These are phyloP conservation scores for Plutella xylostella DNA, from an alignment of 2,888 invertebrate genomes.

Conservation along the genomic window DNA sequence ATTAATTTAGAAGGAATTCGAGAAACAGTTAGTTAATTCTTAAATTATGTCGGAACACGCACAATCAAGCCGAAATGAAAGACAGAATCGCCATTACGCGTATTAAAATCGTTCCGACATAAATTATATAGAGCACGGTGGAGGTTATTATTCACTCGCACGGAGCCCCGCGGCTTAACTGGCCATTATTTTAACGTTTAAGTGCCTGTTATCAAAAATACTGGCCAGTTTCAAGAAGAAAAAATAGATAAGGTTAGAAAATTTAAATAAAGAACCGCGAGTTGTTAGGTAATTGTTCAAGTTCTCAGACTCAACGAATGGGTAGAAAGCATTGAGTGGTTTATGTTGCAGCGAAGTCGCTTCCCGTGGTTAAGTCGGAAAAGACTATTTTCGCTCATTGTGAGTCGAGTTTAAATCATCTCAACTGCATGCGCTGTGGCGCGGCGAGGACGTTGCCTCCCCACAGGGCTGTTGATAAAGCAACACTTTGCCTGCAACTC, in stretches of 20 bases:
- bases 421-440: constrained; percentile 48
- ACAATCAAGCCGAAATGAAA: constrained; percentile 20
- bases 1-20: too few species aligned
- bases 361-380: constrained; percentile 37
- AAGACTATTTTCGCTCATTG: constrained; percentile 52
- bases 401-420: constrained; percentile 51
- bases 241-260: not conserved
- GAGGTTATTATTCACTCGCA: constrained; percentile 30
- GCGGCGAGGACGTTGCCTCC: constrained; percentile 48
- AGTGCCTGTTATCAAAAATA: constrained; percentile 26
- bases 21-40: constrained; percentile 14
- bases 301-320: not conserved
- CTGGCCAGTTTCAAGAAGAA: not conserved
- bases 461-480: not conserved
- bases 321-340: not conserved
- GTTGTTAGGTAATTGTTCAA: not conserved
- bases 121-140: constrained; percentile 26
- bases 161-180: constrained; percentile 29
- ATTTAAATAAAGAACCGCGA: not conserved
- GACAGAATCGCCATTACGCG: constrained; percentile 25
- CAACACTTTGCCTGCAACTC: too few species aligned
- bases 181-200: constrained; percentile 34
- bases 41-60: constrained; percentile 29
- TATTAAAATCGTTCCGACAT: constrained; percentile 31
- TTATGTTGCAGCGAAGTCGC: constrained; percentile 27